Base-by-base conservation (phyloP, 1,140 invertebrate genomes). In the Trypoxylus dichotomus region DNA sequence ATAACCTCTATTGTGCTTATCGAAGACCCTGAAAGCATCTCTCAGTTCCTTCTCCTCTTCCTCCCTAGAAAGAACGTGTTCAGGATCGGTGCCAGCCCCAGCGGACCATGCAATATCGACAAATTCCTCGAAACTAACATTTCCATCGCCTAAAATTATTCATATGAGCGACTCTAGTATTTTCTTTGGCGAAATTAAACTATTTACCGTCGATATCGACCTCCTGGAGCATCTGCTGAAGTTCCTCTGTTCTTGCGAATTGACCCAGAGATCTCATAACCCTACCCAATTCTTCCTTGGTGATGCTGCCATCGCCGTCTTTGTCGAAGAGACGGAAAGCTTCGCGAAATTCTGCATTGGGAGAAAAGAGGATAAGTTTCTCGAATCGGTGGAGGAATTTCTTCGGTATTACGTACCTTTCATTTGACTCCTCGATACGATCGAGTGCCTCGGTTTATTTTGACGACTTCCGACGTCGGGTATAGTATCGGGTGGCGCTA, bases 71-170 rank as follows among this genome's bases (percentile, higher is more conserved):
- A 83, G 63, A 13, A 83, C 79, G 25, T 83, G 83, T 21, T 85
- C 83, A 0, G 83, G 80, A 74, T 84, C 29, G 84, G 90, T 84
- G 80, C 92, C 89, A 77, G 90, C 91, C 77, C 89, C 89, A 43
- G 90, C 91, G 79, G 91, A 90, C 79, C 94, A 95, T 58, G 96
- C 93, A 41, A 97, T 96, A 85, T 95, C 94, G 2, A 97, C 94
- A 83, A 97, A 97, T 86, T 97, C 96, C 80, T 97, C 95, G 82
- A 97, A 96, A 83, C 94, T 95, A 54, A 97, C 95, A 75, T 95
- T 96, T 21, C 95, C 95, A 87, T 97, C 95, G 76, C 95, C 95
- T 94, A 80, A 24, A 86, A 75, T 41, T 11, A 15, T 13, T 15
- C 2, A 15, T 74, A 41, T 19, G 54, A 54, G 24, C 11, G 10